phyloP scores from a whole-genome alignment of 1,140 invertebrate species.

The Galleria mellonella region DNA sequence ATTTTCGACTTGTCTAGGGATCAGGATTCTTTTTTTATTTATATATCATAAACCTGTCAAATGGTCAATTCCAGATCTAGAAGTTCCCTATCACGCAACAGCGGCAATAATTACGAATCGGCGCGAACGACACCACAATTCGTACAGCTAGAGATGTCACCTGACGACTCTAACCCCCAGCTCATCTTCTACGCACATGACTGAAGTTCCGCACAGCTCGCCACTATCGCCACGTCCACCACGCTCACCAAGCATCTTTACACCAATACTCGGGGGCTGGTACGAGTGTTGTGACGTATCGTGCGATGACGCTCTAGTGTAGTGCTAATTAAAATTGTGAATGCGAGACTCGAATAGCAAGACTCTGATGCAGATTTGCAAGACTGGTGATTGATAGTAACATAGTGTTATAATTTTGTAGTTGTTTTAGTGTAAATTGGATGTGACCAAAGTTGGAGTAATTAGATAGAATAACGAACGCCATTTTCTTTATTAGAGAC shows the following conservation, averaged over 20 bases:
- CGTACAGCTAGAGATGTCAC: slow-evolving; percentile 57
- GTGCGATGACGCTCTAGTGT: neutral
- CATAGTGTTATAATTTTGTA: too few species aligned
- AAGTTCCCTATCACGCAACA: slow-evolving; percentile 57
- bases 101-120: slow-evolving; percentile 47
- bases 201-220: slow-evolving; percentile 16
- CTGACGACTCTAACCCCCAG: slow-evolving; percentile 60
- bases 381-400: too few species aligned
- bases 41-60: neutral
- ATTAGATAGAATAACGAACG: too few species aligned
- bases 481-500: too few species aligned
- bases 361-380: neutral
- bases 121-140: slow-evolving; percentile 60
- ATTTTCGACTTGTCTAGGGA: too few species aligned
- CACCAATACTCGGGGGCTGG: too few species aligned
- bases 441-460: too few species aligned
- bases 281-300: too few species aligned
- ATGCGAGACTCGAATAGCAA: slow-evolving; percentile 1
- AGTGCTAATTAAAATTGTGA: slow-evolving; percentile 5
- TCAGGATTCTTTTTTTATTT: too few species aligned
- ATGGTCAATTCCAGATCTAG: slow-evolving; percentile 44
- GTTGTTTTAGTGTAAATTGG: too few species aligned
- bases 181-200: slow-evolving; percentile 66
- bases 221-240: too few species aligned
- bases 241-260: too few species aligned